phyloP scores from a whole-genome alignment of 2,888 invertebrate genomes.

The Gibbula magus region DNA sequence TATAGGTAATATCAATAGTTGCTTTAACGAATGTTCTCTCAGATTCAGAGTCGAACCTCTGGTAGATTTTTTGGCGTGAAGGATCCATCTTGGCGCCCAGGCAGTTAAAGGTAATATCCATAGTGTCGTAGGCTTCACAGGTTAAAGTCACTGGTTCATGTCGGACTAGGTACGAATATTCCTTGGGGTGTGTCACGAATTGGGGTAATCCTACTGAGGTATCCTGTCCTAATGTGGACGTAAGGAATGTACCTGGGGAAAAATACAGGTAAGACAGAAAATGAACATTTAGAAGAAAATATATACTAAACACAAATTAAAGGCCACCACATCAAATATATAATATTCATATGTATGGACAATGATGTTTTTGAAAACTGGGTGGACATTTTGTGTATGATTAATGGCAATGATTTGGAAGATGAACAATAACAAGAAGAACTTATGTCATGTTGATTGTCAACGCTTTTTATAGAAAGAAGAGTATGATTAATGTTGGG shows the following conservation, averaged over 20 bases:
- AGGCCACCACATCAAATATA: too few species aligned
- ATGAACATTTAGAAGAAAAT: too few species aligned
- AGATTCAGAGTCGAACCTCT: constrained; percentile 19
- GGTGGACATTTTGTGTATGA: too few species aligned
- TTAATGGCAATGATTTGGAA: too few species aligned
- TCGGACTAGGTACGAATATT: constrained; percentile 34
- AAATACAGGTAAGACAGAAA: background rate
- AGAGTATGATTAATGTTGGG: too few species aligned
- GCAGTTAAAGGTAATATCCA: constrained; percentile 37
- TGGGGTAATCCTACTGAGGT: constrained; percentile 23
- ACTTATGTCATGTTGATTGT: too few species aligned
- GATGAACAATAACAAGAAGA: too few species aligned
- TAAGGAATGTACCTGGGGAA: constrained; percentile 23
- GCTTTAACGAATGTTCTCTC: constrained; percentile 19
- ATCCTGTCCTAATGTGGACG: constrained; percentile 14
- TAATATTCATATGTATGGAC: too few species aligned
- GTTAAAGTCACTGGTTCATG: constrained; percentile 29
- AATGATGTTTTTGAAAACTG: too few species aligned
- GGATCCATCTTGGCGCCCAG: constrained; percentile 14
- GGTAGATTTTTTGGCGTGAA: background rate
- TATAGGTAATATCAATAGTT: constrained; percentile 26
- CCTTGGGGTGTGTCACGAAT: constrained; percentile 32
- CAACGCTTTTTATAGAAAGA: too few species aligned
- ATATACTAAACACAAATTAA: too few species aligned
- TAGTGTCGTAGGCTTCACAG: constrained; percentile 34